Percentiles rank a stretch among this genome's conserved stretches.
phyloP scores from a whole-genome alignment of 1,140 invertebrate species.

The Ganaspis sp. region DNA sequence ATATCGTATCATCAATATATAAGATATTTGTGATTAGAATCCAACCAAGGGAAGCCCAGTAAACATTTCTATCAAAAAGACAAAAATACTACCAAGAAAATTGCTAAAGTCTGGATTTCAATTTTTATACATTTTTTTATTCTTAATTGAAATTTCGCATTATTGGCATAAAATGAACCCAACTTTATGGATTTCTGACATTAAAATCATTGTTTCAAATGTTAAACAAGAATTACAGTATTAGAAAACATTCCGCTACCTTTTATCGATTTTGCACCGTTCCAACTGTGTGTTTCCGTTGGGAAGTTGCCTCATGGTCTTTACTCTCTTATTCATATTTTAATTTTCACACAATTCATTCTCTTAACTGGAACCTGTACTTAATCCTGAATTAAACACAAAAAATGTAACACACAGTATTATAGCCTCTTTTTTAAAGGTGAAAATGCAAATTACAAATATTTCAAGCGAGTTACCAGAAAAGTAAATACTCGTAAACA shows the following conservation, averaged over 20 bases:
- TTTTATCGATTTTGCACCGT: background rate
- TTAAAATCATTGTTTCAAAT: too few relatives aligned
- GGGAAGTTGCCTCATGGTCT: background rate
- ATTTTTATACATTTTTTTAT: too few relatives aligned
- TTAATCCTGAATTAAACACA: background rate
- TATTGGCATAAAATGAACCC: too few relatives aligned
- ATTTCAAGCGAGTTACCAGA: conserved; percentile 1
- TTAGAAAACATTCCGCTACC: background rate
- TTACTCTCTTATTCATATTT: background rate
- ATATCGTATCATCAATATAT: too few relatives aligned
- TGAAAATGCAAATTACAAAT: background rate
- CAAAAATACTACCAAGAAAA: too few relatives aligned
- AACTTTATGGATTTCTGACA: too few relatives aligned
- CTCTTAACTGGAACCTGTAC: background rate
- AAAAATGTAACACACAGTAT: background rate
- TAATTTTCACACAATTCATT: conserved; percentile 6
- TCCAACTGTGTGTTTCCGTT: background rate
- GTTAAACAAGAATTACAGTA: too few relatives aligned
- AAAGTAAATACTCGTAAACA: conserved; percentile 14
- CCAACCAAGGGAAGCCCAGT: too few relatives aligned
- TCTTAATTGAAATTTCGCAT: background rate
- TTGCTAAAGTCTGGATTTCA: too few relatives aligned
- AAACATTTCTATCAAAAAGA: too few relatives aligned
- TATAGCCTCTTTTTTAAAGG: background rate
- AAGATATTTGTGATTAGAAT: too few relatives aligned